These are phyloP conservation scores for Petrocephalus zakoni DNA, from an alignment of 2,113 vertebrate genomes.

Conservation along the genomic window DNA sequence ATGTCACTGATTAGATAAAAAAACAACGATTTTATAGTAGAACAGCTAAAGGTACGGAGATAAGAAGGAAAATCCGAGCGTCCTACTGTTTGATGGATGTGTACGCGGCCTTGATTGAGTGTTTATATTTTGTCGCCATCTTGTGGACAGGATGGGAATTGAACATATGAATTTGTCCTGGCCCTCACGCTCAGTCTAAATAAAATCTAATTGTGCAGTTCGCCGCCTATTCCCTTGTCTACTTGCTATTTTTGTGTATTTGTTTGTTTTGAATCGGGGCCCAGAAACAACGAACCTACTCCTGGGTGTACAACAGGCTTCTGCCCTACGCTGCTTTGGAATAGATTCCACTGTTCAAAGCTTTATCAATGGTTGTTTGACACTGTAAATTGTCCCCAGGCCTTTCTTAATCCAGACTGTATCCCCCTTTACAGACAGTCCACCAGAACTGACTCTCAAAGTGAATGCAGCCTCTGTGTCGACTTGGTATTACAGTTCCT, in stretches of 20 bases:
- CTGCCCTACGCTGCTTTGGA: neutral
- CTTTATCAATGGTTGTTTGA: neutral
- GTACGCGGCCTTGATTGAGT: neutral
- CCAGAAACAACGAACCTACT: neutral
- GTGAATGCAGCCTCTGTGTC: neutral
- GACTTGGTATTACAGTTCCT: neutral
- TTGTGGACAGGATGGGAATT: neutral
- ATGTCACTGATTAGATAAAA: no score
- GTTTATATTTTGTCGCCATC: neutral
- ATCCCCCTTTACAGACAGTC: neutral
- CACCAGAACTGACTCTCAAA: no score
- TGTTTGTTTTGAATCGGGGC: neutral
- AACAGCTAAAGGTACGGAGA: neutral
- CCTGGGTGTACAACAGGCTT: neutral
- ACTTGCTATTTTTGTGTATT: neutral
- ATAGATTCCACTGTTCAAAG: neutral
- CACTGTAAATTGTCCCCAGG: neutral
- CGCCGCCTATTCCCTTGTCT: neutral
- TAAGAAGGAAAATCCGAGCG: neutral
- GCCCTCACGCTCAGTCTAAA: neutral
- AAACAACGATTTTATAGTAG: neutral
- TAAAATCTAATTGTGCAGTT: neutral
- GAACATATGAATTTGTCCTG: neutral
- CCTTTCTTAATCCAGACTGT: neutral
- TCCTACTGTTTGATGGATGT: neutral